Evolutionary conservation across 2,113 vertebrate genomes (phyloP), one percentile per base, ranked within the genome.

Genomic region (Perca schrenkii): DNA sequence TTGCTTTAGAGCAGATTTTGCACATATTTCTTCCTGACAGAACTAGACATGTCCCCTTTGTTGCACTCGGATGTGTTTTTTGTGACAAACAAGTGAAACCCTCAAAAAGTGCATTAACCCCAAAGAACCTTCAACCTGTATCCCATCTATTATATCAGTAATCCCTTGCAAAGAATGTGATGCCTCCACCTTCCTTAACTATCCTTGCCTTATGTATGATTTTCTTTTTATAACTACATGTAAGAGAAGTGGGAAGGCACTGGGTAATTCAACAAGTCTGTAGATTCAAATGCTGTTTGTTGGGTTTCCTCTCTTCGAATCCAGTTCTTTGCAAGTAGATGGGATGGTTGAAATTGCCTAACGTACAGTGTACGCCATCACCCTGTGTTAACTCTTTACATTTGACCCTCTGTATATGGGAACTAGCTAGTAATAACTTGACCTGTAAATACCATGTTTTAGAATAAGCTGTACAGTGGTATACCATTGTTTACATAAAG

Each of bases 401-500:
- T 95, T 94, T 90, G 74, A 66, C 89, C 82, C 90, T 91, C 71
- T 91, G 86, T 87, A 91, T 76, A 82, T 85, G 88, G 85, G 85
- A 89, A 88, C 77, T 88, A 89, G 86, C 87, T 90, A 76, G 78
- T 80, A 79, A 88, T 57, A 89, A 91, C 89, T 91, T 92, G 92
- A 96, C 94, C 87, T 97, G 96, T 97, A 98, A 95, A 97, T 98
- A 97, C 89, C 91, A 93, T 95, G 95, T 96, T 43, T 11, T 95
- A 95, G 95, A 93, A 94, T 94, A 94, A 97, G 95, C 95, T 95
- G 96, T 96, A 94, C 96, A 97, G 96, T 96, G 96, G 91, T 97
- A 96, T 97, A 93, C 95, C 93, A 96, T 96, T 96, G 97, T 99
- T 98, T 99, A 98, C 97, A 97, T 95, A 94, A 96, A 96, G 94